A percentile compares a stretch with the other conserved stretches of the same genome.
Conservation (phyloP, 2,113 vertebrate genomes). For the Pseudonaja textilis region DNA sequence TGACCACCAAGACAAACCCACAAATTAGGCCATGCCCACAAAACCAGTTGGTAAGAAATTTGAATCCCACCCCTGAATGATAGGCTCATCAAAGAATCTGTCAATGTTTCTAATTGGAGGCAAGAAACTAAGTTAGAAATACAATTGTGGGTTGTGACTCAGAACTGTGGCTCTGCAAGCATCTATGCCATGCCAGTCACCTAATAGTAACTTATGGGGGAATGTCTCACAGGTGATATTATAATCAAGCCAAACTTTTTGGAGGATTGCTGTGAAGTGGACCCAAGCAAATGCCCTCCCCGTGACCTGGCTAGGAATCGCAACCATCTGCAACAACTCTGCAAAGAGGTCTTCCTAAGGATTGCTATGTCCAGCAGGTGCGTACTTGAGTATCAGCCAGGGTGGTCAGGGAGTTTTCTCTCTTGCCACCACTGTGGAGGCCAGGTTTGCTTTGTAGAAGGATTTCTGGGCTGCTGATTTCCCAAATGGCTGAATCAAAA, state of each 20-base stretch:
- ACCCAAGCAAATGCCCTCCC: slow-evolving; percentile 79
- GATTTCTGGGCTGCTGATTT: neutral
- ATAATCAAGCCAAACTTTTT: slow-evolving; percentile 76
- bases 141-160: neutral
- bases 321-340: slow-evolving; percentile 75
- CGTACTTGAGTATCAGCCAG: rapidly evolving
- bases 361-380: slow-evolving; percentile 80
- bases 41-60: too few species aligned
- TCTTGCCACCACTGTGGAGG: neutral
- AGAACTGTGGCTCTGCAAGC: neutral
- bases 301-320: slow-evolving; percentile 78
- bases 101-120: neutral
- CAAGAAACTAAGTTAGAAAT: neutral
- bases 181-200: neutral
- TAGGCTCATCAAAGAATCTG: neutral
- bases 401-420: neutral
- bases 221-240: slow-evolving; percentile 73
- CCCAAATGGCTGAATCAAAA: neutral
- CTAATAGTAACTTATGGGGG: neutral
- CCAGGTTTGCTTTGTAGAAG: too few species aligned
- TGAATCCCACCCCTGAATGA: too few species aligned
- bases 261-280: slow-evolving; percentile 82
- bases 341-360: slow-evolving; percentile 81
- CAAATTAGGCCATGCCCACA: too few species aligned
- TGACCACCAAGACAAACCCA: too few species aligned